Conservation (phyloP, 2,113 vertebrate genomes). For the Grammomys dolichurus region DNA sequence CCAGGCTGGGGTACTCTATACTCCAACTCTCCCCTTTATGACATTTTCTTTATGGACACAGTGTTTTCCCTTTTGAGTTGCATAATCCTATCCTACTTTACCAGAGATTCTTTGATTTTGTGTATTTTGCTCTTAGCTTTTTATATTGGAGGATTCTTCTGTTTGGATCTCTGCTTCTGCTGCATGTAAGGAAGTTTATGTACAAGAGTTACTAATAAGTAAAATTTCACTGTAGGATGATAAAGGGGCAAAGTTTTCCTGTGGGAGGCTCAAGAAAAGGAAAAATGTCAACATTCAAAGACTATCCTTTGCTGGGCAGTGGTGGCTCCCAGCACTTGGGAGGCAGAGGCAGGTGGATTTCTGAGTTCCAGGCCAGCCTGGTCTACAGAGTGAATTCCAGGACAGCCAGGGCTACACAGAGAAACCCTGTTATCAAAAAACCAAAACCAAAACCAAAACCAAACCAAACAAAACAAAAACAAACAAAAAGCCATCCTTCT, state of each 20-base stretch:
- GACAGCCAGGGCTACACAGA: no score
- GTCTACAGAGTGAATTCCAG: no score
- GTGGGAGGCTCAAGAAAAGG: not conserved
- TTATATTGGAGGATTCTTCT: not conserved
- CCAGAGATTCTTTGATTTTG: conserved; percentile 41
- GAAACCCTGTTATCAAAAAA: no score
- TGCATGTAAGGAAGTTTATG: conserved; percentile 7
- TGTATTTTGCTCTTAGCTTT: conserved; percentile 3
- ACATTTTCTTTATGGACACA: not conserved
- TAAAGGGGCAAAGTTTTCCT: not conserved
- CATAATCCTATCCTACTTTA: not conserved
- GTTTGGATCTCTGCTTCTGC: not conserved
- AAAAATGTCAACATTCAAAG: not conserved
- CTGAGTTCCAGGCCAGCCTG: no score
- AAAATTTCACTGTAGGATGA: not conserved
- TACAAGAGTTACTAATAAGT: not conserved
- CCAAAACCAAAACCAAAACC: no score
- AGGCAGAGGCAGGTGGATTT: no score
- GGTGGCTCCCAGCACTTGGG: no score
- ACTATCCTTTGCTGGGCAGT: no score
- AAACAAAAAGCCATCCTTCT: no score
- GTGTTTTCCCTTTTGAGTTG: not conserved
- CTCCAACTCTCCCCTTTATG: not conserved
- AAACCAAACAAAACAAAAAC: no score
- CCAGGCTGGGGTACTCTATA: not conserved